Conservation (phyloP, 1,140 invertebrate genomes). For the Drosophila sproati region DNA sequence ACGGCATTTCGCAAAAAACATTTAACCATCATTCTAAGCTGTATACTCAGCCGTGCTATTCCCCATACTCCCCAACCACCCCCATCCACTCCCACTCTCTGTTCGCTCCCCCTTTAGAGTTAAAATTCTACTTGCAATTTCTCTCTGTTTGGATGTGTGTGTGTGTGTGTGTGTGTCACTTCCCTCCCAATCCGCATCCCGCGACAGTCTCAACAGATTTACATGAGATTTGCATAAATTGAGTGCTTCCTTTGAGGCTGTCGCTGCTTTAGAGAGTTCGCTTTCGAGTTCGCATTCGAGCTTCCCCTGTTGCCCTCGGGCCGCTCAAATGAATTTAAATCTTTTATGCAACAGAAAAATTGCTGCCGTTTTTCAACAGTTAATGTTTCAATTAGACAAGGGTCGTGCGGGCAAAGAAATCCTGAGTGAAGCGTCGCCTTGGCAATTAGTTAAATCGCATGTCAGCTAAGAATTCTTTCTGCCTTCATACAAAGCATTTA, state of each 20-base stretch:
- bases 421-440: neutral
- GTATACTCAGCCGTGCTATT: constrained; percentile 1
- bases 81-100: neutral
- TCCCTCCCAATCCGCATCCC: neutral
- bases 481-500: no score
- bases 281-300: neutral
- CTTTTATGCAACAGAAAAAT: constrained; percentile 66
- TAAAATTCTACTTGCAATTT: constrained; percentile 43
- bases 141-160: neutral
- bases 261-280: constrained; percentile 38
- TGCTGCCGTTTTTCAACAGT: constrained; percentile 71
- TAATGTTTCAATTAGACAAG: constrained; percentile 81
- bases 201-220: constrained; percentile 75
- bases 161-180: neutral
- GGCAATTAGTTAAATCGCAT: constrained; percentile 57
- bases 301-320: neutral
- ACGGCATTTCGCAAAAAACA: constrained; percentile 22
- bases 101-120: neutral
- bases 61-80: neutral
- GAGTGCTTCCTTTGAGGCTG: constrained; percentile 79
- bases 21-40: constrained; percentile 42
- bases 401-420: constrained; percentile 1
- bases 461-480: constrained; percentile 21
- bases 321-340: constrained; percentile 79
- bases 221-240: constrained; percentile 84